phyloP scores from a whole-genome alignment of 2,797 vertebrate genomes.

The Sebastiscus albofasciatus region DNA sequence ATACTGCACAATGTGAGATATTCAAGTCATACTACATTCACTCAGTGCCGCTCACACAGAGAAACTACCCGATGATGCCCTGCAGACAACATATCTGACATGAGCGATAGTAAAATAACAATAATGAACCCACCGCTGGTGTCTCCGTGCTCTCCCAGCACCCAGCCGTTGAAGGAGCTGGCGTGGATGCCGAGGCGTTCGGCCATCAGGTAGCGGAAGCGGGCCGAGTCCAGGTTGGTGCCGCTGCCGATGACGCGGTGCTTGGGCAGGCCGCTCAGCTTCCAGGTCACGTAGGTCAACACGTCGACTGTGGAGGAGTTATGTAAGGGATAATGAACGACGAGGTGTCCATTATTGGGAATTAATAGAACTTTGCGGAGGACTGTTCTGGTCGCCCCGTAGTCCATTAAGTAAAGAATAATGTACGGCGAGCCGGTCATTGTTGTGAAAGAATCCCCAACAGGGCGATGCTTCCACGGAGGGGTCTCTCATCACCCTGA shows the following conservation, averaged over 20 bases:
- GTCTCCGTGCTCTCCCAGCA: constrained; percentile 96
- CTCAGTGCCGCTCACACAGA: too few species aligned
- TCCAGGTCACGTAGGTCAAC: constrained; percentile 97
- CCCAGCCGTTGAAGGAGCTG: constrained; percentile 94
- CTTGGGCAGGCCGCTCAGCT: constrained; percentile 94
- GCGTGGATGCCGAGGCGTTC: constrained; percentile 93
- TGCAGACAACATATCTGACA: background rate
- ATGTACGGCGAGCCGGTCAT: too few species aligned
- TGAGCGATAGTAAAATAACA: background rate
- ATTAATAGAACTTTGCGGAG: too few species aligned
- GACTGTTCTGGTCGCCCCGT: too few species aligned
- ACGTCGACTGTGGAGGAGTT: constrained; percentile 87
- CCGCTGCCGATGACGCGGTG: constrained; percentile 96
- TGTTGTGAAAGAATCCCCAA: too few species aligned
- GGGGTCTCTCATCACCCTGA: too few species aligned
- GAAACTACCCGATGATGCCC: background rate
- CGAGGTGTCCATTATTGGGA: too few species aligned
- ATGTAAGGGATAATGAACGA: background rate
- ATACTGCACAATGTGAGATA: background rate
- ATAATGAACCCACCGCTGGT: constrained; percentile 89
- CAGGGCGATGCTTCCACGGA: too few species aligned
- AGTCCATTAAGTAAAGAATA: too few species aligned
- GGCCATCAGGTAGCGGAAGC: constrained; percentile 93
- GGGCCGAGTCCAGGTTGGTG: constrained; percentile 95
- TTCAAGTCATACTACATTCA: background rate